Conservation (phyloP, 1,140 invertebrate genomes). For the Dryas iulia region DNA sequence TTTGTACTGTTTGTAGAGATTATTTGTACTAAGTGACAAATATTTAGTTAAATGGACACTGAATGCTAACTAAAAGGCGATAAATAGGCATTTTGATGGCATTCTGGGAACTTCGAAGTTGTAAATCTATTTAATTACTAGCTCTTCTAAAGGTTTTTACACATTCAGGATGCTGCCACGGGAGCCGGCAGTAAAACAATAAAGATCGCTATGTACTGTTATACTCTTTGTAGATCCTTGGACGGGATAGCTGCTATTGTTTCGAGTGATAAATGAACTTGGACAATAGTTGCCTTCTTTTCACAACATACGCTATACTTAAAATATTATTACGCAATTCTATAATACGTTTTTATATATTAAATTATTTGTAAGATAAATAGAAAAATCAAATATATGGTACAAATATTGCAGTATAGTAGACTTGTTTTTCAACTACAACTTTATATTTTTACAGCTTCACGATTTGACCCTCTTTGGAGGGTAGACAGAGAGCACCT, state of each 20-base stretch:
- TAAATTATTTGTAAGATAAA: too few relatives aligned
- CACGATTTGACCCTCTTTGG: too few relatives aligned
- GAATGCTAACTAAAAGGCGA: slow-evolving; percentile 20
- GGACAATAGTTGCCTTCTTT: slow-evolving; percentile 28
- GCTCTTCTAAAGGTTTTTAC: slow-evolving; percentile 52
- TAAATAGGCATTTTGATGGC: slow-evolving; percentile 19
- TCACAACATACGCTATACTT: background rate
- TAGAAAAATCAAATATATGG: too few relatives aligned
- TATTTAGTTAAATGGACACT: slow-evolving; percentile 26
- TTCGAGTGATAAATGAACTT: slow-evolving; percentile 64
- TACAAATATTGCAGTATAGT: too few relatives aligned
- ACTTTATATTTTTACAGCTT: too few relatives aligned
- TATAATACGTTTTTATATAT: too few relatives aligned
- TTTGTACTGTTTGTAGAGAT: slow-evolving; percentile 20
- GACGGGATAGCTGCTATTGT: slow-evolving; percentile 58
- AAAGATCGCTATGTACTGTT: slow-evolving; percentile 65
- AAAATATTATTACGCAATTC: slow-evolving; percentile 14
- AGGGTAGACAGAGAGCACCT: too few relatives aligned
- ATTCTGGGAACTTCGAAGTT: slow-evolving; percentile 60
- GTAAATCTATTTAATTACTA: slow-evolving; percentile 73
- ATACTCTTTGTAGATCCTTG: slow-evolving; percentile 47
- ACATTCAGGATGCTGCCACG: slow-evolving; percentile 62
- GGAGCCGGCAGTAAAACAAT: slow-evolving; percentile 71
- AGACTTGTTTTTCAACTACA: too few relatives aligned
- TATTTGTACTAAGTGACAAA: slow-evolving; percentile 36